phyloP scores from a whole-genome alignment of 2,113 vertebrate species.

The Nestor notabilis region DNA sequence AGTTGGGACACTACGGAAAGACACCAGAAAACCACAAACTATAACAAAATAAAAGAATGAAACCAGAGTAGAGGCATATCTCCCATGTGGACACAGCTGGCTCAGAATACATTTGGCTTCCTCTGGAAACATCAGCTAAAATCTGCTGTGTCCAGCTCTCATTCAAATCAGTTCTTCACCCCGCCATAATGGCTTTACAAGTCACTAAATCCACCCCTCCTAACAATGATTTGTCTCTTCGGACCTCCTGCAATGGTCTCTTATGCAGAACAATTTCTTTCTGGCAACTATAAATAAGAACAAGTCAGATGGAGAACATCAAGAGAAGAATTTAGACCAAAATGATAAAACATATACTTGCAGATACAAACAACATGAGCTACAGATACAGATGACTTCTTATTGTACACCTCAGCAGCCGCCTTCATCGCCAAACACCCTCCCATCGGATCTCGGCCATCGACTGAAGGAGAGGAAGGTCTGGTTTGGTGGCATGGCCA shows the following conservation, averaged over 20 bases:
- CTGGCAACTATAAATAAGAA: not conserved
- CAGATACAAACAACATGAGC: not conserved
- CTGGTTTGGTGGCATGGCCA: not conserved
- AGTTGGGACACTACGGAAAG: not conserved
- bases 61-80: not conserved
- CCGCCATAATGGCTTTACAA: not conserved
- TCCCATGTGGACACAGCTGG: not conserved
- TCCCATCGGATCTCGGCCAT: rapidly evolving
- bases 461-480: not conserved
- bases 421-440: not conserved
- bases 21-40: not conserved
- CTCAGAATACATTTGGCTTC: not conserved
- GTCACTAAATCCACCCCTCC: not conserved
- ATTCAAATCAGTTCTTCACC: not conserved
- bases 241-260: not conserved
- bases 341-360: not conserved
- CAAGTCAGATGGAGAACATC: not conserved
- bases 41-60: not conserved
- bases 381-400: not conserved
- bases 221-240: not conserved
- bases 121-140: not conserved
- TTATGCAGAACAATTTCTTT: not conserved
- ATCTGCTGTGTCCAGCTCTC: not conserved
- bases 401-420: not conserved
- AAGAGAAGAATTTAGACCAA: not conserved